Evolutionary conservation across 2,888 invertebrate genomes (phyloP).

Genomic region (Pimpla rufipes): DNA sequence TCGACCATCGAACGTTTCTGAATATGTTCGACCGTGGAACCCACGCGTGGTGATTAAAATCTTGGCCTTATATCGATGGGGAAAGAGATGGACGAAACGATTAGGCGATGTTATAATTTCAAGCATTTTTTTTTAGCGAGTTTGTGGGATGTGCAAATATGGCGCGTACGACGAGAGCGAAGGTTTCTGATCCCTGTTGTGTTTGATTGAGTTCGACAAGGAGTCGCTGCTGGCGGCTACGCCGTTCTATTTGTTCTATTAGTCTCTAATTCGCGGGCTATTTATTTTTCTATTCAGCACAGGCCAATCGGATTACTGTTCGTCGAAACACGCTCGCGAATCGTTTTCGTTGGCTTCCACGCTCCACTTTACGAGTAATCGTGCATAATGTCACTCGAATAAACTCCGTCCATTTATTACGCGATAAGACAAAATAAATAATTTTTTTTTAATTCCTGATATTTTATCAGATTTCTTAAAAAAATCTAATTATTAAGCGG

Average conservation of each 20-base stretch:
- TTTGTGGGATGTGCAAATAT: not conserved
- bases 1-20: not conserved
- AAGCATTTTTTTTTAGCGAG: not conserved
- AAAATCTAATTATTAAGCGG: no score
- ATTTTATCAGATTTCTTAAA: no score
- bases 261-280: not conserved
- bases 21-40: not conserved
- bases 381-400: constrained; percentile 21
- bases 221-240: no score
- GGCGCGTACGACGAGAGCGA: not conserved
- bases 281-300: constrained; percentile 1
- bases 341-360: constrained; percentile 40
- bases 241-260: constrained; percentile 11
- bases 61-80: not conserved
- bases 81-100: not conserved
- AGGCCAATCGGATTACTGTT: constrained; percentile 36
- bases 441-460: no score
- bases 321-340: constrained; percentile 5
- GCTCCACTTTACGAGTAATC: constrained; percentile 33
- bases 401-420: not conserved
- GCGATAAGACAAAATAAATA: no score
- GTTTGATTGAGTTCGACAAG: not conserved
- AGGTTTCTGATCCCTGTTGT: not conserved
- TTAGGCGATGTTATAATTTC: not conserved
- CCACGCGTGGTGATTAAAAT: constrained; percentile 5